Conservation (phyloP, 2,113 vertebrate genomes). For the Ochotona princeps region DNA sequence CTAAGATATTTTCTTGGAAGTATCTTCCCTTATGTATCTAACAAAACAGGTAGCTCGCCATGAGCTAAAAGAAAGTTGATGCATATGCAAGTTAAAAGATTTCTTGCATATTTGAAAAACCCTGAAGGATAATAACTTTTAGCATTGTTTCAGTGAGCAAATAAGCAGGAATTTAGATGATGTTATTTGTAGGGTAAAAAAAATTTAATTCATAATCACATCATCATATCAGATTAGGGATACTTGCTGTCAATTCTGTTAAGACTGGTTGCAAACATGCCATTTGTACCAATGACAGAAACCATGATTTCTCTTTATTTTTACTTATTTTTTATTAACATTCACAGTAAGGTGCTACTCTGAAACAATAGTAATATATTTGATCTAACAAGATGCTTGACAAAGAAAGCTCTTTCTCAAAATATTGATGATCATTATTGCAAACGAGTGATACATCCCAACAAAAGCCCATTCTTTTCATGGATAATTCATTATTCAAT, state of each 20-base stretch:
- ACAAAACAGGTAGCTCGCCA: conserved; percentile 52
- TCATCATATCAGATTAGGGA: background rate
- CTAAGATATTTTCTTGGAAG: conserved; percentile 64
- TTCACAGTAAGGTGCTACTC: background rate
- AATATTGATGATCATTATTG: background rate
- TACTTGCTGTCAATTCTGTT: background rate
- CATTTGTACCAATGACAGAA: background rate
- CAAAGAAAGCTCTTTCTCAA: background rate
- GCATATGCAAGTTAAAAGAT: conserved; percentile 15
- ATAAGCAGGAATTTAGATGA: conserved; percentile 1
- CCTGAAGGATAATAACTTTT: conserved; percentile 32
- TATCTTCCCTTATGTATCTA: conserved; percentile 57
- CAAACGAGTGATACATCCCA: background rate
- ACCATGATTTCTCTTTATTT: too few species aligned
- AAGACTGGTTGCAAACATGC: background rate
- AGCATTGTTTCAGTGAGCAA: conserved; percentile 47
- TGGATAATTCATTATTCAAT: background rate
- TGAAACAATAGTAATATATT: background rate
- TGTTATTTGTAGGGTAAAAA: background rate
- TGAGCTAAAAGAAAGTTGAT: background rate
- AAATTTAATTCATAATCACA: background rate
- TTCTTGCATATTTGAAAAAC: conserved; percentile 10
- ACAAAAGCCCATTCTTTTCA: background rate
- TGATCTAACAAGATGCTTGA: background rate
- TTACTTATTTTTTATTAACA: background rate